Percentiles rank a stretch among this genome's conserved stretches.
These are phyloP conservation scores for Cacoxenus indagator DNA, from an alignment of 2,888 invertebrate species.

Conservation along the genomic window DNA sequence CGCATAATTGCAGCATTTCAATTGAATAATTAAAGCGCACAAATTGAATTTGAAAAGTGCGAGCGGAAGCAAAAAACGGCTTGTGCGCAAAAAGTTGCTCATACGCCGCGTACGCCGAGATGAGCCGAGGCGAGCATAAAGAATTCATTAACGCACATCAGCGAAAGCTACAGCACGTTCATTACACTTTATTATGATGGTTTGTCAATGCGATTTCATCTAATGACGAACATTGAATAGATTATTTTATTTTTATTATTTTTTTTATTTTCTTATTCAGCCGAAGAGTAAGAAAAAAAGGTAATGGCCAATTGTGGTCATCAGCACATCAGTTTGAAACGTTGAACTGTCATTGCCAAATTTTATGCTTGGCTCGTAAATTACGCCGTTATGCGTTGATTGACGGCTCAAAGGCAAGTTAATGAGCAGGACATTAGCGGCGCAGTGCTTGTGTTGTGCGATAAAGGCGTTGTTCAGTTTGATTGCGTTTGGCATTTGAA, in stretches of 20 bases:
- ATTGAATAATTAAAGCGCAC: constrained; percentile 17
- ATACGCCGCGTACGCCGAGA: constrained; percentile 10
- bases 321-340: not conserved
- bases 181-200: not conserved
- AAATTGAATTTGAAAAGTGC: constrained; percentile 8
- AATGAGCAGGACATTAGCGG: no score
- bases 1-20: constrained; percentile 27
- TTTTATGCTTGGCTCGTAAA: not conserved
- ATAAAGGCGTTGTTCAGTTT: no score
- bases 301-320: not conserved
- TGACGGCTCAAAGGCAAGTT: not conserved
- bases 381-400: not conserved
- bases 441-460: no score
- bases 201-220: no score
- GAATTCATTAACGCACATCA: no score
- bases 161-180: not conserved
- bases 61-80: not conserved
- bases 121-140: no score
- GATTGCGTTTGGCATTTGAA: no score
- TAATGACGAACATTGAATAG: not conserved
- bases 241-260: not conserved
- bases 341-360: not conserved
- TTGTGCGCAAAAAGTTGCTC: not conserved
- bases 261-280: not conserved
- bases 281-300: not conserved